A percentile compares a stretch with the other conserved stretches of the same genome.
Evolutionary conservation across 2,888 invertebrate genomes (phyloP).

Genomic region (Xylocampa areola): DNA sequence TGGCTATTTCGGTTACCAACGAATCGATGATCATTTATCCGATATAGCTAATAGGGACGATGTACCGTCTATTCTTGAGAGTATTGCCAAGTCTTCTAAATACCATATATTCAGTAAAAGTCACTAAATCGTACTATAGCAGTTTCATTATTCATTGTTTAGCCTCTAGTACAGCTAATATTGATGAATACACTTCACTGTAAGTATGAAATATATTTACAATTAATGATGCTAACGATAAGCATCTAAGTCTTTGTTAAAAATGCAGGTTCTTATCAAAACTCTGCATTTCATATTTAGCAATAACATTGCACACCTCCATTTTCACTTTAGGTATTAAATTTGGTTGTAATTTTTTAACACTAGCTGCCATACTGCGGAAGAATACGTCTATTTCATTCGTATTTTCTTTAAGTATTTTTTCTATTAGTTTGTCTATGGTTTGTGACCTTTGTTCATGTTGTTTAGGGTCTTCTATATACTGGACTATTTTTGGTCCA

Average conservation of each 20-base stretch:
- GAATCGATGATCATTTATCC: too few species aligned
- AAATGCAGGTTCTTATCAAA: conserved; percentile 75
- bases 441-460: conserved; percentile 77
- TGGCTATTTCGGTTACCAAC: too few species aligned
- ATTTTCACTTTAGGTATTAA: conserved; percentile 87
- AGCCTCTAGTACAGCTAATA: conserved; percentile 6
- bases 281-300: conserved; percentile 87
- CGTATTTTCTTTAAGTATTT: conserved; percentile 83
- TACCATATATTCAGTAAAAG: conserved; percentile 2
- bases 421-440: conserved; percentile 84
- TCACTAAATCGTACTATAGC: conserved; percentile 35
- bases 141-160: conserved; percentile 5
- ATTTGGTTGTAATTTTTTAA: conserved; percentile 85
- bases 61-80: too few species aligned
- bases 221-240: conserved; percentile 1
- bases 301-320: conserved; percentile 88
- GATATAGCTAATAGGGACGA: too few species aligned
- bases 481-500: conserved; percentile 78
- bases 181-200: conserved; percentile 4
- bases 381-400: conserved; percentile 88
- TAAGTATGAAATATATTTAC: conserved; percentile 14
- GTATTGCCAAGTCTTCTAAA: conserved; percentile 4
- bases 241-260: conserved; percentile 11
- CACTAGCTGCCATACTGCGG: conserved; percentile 86
- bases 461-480: conserved; percentile 77